Evolutionary conservation across 2,797 vertebrate genomes (phyloP).

Genomic region (Molossus alvarezi): DNA sequence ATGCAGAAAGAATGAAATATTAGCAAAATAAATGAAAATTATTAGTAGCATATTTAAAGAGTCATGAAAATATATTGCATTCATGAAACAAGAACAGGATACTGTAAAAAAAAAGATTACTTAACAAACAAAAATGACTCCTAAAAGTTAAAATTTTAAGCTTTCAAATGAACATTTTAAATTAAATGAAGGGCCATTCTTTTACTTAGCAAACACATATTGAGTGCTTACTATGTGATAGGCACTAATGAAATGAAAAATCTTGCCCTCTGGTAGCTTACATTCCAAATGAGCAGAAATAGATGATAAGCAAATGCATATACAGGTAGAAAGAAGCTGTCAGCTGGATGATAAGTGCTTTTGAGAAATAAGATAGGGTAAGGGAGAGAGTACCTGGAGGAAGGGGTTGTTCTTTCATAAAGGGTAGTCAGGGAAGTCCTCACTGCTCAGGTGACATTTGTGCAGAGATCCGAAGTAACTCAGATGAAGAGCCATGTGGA

Average conservation of each 20-base stretch:
- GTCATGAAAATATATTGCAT: background rate
- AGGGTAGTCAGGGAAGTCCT: background rate
- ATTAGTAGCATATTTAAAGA: background rate
- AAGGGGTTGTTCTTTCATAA: background rate
- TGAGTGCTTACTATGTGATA: background rate
- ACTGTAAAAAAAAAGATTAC: background rate
- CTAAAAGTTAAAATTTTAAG: background rate
- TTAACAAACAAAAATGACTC: background rate
- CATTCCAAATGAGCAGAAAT: background rate
- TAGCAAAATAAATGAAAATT: background rate
- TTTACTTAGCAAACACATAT: background rate
- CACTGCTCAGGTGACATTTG: background rate
- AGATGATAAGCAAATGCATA: background rate
- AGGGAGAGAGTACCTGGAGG: background rate
- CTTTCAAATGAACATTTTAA: constrained; percentile 31
- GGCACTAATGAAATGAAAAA: background rate
- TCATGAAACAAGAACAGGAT: background rate
- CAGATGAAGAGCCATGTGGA: background rate
- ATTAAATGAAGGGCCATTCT: background rate
- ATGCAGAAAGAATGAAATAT: background rate
- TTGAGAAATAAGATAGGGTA: background rate
- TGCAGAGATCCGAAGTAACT: background rate
- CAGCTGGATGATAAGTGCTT: background rate
- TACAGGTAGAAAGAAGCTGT: background rate
- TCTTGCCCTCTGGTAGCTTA: background rate